A percentile compares a stretch with the other conserved stretches of the same genome.
phyloP scores from a whole-genome alignment of 2,797 vertebrate species.

The Buphagus erythrorhynchus region DNA sequence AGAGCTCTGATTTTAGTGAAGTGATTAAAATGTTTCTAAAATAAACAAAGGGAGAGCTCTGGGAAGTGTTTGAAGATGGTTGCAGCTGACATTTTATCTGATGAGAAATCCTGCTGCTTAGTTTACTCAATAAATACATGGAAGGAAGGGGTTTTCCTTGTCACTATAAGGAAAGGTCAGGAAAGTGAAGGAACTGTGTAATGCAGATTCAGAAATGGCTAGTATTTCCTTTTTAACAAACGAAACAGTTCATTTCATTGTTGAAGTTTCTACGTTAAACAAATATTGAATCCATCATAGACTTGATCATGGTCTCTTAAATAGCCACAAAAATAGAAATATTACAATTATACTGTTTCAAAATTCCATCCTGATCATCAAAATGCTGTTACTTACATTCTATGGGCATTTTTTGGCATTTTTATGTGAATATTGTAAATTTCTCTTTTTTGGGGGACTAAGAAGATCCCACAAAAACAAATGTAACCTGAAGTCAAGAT shows the following conservation, averaged over 20 bases:
- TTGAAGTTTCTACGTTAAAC: background rate
- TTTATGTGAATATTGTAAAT: background rate
- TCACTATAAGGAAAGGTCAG: background rate
- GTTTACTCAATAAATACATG: background rate
- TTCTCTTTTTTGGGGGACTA: background rate
- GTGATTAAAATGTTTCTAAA: background rate
- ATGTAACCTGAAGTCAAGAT: background rate
- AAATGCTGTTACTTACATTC: background rate
- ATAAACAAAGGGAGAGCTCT: background rate
- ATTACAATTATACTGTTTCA: background rate
- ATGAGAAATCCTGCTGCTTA: background rate
- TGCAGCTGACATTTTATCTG: background rate
- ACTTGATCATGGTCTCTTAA: background rate
- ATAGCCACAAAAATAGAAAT: background rate
- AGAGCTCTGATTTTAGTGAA: background rate
- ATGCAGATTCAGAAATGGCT: background rate
- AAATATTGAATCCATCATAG: background rate
- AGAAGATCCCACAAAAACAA: background rate
- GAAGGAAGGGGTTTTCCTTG: constrained; percentile 17
- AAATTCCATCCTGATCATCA: background rate
- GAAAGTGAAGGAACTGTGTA: background rate
- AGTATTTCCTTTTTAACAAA: background rate
- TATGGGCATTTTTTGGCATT: background rate
- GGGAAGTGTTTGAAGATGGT: background rate
- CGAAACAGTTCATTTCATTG: background rate